phyloP scores from a whole-genome alignment of 2,113 vertebrate species.

The Entelurus aequoreus region DNA sequence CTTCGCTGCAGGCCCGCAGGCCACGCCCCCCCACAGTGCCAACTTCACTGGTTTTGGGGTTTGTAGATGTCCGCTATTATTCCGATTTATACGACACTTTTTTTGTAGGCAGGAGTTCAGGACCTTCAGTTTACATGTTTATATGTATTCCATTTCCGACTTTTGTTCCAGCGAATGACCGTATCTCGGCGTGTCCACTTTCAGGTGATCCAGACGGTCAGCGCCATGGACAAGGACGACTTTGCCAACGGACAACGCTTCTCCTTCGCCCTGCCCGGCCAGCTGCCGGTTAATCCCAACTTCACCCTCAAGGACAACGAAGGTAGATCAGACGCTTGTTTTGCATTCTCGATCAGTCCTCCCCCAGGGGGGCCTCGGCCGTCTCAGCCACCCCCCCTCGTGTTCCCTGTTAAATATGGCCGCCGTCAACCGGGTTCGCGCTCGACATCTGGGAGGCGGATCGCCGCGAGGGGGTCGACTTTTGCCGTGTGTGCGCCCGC shows the following conservation, averaged over 20 bases:
- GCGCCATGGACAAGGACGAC: conserved; percentile 91
- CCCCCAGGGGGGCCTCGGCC: neutral
- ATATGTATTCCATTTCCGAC: neutral
- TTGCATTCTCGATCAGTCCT: conserved; percentile 46
- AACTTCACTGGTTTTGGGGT: too few species aligned
- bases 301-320: conserved; percentile 96
- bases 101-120: too few species aligned
- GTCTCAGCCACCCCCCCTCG: too few species aligned
- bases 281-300: conserved; percentile 86
- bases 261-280: conserved; percentile 81
- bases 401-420: neutral
- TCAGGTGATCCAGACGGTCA: conserved; percentile 93
- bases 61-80: too few species aligned
- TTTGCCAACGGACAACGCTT: conserved; percentile 91
- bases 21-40: too few species aligned
- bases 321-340: conserved; percentile 77
- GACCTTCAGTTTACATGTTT: too few species aligned
- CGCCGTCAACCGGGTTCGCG: too few species aligned
- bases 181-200: conserved; percentile 8
- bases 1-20: too few species aligned
- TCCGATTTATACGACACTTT: too few species aligned
- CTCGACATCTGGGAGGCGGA: too few species aligned
- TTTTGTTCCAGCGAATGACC: conserved; percentile 5
- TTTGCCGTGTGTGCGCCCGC: conserved; percentile 27
- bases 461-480: neutral